These are phyloP conservation scores for Maccullochella peelii DNA, from an alignment of 2,113 vertebrate species.

Conservation along the genomic window DNA sequence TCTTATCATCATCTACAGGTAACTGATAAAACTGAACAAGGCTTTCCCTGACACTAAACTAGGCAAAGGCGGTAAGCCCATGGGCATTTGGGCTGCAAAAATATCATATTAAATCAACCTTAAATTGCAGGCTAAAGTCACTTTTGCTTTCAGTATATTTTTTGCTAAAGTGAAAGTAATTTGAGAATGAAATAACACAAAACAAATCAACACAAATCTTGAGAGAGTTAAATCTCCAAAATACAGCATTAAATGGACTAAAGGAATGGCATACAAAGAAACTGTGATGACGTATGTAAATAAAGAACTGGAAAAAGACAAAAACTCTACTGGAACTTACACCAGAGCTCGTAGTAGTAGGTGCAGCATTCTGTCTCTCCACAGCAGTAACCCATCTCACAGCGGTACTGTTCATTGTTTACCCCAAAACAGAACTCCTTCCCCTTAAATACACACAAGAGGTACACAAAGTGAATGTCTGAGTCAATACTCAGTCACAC, in stretches of 20 bases:
- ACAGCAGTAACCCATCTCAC: constrained; percentile 90
- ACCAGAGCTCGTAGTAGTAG: constrained; percentile 90
- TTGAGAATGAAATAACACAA: neutral
- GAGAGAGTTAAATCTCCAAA: neutral
- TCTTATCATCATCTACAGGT: neutral
- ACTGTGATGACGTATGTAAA: neutral
- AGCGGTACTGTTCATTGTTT: constrained; percentile 87
- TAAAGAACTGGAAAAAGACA: neutral
- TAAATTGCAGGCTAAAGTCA: neutral
- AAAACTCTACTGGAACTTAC: constrained; percentile 74
- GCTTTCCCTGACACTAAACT: neutral
- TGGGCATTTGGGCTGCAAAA: neutral
- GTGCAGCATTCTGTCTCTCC: constrained; percentile 88
- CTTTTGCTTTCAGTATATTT: neutral
- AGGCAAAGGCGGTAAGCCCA: too few species aligned
- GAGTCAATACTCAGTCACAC: constrained; percentile 38
- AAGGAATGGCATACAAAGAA: neutral
- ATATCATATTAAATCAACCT: neutral
- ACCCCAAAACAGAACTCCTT: constrained; percentile 88
- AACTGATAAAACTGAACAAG: neutral
- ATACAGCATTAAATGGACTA: neutral
- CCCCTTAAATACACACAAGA: constrained; percentile 77
- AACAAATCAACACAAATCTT: neutral
- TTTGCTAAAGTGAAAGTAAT: constrained; percentile 16
- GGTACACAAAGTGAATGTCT: constrained; percentile 6